A percentile compares a stretch with the other conserved stretches of the same genome.
phyloP scores from a whole-genome alignment of 2,113 vertebrate species.

The Meleagris gallopavo region DNA sequence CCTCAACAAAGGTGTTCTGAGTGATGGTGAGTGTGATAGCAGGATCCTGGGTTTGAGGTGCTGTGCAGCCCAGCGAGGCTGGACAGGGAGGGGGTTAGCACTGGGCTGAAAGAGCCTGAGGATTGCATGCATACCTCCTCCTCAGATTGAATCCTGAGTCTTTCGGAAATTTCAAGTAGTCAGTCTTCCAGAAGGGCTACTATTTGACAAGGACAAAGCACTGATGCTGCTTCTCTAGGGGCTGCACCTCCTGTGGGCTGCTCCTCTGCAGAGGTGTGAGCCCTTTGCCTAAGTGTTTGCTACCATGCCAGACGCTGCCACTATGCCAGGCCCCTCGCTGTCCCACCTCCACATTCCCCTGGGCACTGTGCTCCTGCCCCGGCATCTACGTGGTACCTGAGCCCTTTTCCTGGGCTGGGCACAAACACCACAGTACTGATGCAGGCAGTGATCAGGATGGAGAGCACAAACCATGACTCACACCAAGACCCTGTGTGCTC shows the following conservation, averaged over 20 bases:
- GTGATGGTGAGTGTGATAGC: not conserved
- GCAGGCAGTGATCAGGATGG: fast-evolving
- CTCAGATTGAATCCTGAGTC: not conserved
- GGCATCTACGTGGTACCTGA: too few species aligned
- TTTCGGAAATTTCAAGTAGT: not conserved
- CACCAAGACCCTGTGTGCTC: not conserved
- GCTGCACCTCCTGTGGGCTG: not conserved
- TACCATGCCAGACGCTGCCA: not conserved
- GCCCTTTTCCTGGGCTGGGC: not conserved
- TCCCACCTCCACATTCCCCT: fast-evolving
- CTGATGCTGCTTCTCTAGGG: fast-evolving
- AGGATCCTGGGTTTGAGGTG: fast-evolving
- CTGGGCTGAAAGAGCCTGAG: not conserved
- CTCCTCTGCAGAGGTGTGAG: not conserved
- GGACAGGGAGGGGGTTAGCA: too few species aligned
- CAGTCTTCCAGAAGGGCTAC: not conserved
- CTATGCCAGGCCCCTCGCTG: not conserved
- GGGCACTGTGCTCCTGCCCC: not conserved
- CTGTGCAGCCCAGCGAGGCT: fast-evolving
- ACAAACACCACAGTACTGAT: not conserved
- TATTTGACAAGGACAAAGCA: too few species aligned
- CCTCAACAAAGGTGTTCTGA: slow-evolving; percentile 33
- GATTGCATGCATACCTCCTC: not conserved
- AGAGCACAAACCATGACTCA: fast-evolving
- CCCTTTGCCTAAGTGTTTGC: not conserved